Evolutionary conservation across 1,140 invertebrate genomes (phyloP), one percentile per base, ranked within the genome.

Genomic region (Portunus trituberculatus): DNA sequence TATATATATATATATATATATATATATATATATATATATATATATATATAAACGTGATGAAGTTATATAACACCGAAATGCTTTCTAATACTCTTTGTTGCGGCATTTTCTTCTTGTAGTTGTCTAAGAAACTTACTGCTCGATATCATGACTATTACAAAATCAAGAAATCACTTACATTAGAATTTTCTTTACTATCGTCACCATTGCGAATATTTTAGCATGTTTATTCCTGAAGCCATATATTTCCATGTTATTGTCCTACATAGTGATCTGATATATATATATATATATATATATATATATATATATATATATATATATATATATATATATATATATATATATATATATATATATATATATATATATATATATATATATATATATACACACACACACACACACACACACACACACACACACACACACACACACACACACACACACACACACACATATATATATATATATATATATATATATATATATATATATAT

Each of bases 231-330:
- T 14, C n/a, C 12, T 76, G n/a, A 14, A 76, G 12, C 12, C n/a
- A 76, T 76, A 76, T 76, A 76, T 76, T 14, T 76, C 12, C n/a
- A 76, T 76, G n/a, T 76, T 14, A 14, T 14, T 76, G n/a, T n/a
- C n/a, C n/a, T n/a, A n/a, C n/a, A n/a, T n/a, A n/a, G n/a, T n/a
- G n/a, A n/a, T n/a, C n/a, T n/a, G n/a, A 82, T 82, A 82, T 82
- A 82, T 82, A 82, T 82, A 82, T 82, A 82, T 82, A 82, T 82
- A 82, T 82, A 82, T 82, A 82, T 82, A 82, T 82, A 82, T 82
- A 82, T 82, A 82, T 82, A 28, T 82, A 28, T 82, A 28, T 82
- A 28, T 82, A 28, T 82, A 28, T 82, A 28, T 82, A 28, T 82
- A 28, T 82, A 28, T 82, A 28, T 82, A 82, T 82, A 82, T 82